A percentile compares a stretch with the other conserved stretches of the same genome.
These are phyloP conservation scores for Ceryle rudis DNA, from an alignment of 2,797 vertebrate species.

Conservation along the genomic window DNA sequence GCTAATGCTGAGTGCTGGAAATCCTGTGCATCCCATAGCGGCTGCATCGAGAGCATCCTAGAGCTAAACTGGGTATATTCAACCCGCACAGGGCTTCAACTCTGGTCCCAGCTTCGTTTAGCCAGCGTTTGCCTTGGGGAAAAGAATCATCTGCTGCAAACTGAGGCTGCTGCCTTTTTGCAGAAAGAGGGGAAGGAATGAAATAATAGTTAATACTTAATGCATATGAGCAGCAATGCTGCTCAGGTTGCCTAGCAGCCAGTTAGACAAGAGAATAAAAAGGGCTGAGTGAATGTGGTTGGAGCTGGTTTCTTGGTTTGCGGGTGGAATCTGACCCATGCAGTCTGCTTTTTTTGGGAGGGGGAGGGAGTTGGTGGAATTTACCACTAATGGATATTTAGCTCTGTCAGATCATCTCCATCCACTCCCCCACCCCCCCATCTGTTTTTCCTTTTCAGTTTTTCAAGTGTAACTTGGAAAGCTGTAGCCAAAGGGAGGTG, in stretches of 20 bases:
- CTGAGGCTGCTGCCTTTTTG: conserved; percentile 18
- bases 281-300: neutral
- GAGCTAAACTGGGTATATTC: neutral
- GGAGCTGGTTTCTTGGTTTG: neutral
- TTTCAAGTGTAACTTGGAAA: conserved; percentile 16
- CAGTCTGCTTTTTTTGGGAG: neutral
- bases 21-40: neutral
- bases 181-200: neutral
- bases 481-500: conserved; percentile 49
- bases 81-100: neutral
- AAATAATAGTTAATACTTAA: conserved; percentile 57
- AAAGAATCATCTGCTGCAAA: neutral
- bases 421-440: conserved; percentile 1
- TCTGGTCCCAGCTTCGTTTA: neutral
- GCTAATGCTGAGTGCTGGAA: neutral
- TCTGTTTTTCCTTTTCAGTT: neutral
- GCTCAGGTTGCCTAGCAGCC: conserved; percentile 69
- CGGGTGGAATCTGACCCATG: conserved; percentile 50
- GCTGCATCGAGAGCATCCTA: neutral
- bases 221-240: conserved; percentile 45
- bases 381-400: conserved; percentile 6
- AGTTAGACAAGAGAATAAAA: conserved; percentile 22
- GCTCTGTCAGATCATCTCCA: neutral
- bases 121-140: neutral
- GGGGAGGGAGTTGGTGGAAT: conserved; percentile 25